These are phyloP conservation scores for Hymenopus coronatus DNA, from an alignment of 2,888 invertebrate genomes.

Conservation along the genomic window DNA sequence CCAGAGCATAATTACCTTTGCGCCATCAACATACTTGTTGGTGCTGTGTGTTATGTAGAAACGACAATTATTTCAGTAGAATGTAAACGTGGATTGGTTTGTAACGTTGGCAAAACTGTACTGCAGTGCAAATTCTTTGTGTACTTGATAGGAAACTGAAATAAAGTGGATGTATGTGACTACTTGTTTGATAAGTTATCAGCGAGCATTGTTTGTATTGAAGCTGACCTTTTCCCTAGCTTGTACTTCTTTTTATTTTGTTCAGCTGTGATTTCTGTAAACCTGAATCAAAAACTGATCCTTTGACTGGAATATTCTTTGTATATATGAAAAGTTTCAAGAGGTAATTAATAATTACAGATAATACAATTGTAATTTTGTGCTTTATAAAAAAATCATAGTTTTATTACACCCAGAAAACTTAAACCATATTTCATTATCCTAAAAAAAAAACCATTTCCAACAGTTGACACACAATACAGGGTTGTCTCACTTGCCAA, in stretches of 20 bases:
- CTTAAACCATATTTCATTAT: background rate
- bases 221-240: background rate
- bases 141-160: background rate
- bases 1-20: no score
- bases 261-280: background rate
- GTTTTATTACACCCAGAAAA: background rate
- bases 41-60: no score
- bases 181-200: background rate
- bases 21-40: no score
- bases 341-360: slow-evolving; percentile 9
- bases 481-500: no score
- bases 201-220: background rate
- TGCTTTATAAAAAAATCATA: slow-evolving; percentile 1
- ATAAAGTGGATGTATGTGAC: background rate
- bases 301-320: background rate
- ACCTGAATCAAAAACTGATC: background rate
- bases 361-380: slow-evolving; percentile 13
- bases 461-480: no score
- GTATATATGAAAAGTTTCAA: slow-evolving; percentile 11
- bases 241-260: background rate
- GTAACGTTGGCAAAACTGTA: background rate
- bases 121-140: background rate
- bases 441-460: no score
- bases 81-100: background rate
- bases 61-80: no score